These are phyloP conservation scores for Neostethus bicornis DNA, from an alignment of 2,797 vertebrate genomes.

Conservation along the genomic window DNA sequence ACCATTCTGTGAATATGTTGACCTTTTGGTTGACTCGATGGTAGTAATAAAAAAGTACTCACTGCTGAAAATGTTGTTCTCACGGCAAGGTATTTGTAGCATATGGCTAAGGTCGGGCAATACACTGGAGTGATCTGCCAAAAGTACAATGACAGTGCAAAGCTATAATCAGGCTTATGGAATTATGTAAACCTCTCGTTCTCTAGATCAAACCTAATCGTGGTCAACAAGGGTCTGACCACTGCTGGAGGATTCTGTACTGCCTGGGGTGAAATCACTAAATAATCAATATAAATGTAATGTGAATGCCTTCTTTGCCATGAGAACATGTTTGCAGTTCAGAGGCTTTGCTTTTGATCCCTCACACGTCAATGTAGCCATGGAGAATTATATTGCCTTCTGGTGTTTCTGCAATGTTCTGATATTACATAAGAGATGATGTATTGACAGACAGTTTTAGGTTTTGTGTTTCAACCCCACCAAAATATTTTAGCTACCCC, in stretches of 20 bases:
- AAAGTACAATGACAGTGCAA: constrained; percentile 23
- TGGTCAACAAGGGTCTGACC: constrained; percentile 44
- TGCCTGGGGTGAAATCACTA: constrained; percentile 46
- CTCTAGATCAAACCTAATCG: constrained; percentile 66
- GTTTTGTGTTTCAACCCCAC: constrained; percentile 47
- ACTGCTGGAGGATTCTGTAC: constrained; percentile 41
- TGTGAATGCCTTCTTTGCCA: constrained; percentile 45
- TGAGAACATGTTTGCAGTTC: constrained; percentile 47
- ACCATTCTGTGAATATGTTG: not conserved
- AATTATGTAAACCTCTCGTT: constrained; percentile 72
- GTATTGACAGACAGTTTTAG: constrained; percentile 42
- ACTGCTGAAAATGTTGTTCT: not conserved
- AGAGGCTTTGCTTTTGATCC: constrained; percentile 59
- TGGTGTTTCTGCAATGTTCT: constrained; percentile 37
- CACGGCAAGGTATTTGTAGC: not conserved
- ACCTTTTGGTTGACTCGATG: not conserved
- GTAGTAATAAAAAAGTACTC: not conserved
- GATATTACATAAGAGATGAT: constrained; percentile 53
- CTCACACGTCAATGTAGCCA: constrained; percentile 49
- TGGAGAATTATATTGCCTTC: constrained; percentile 44
- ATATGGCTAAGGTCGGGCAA: constrained; percentile 5
- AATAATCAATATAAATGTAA: constrained; percentile 48
- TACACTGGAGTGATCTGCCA: constrained; percentile 9
- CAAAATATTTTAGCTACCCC: constrained; percentile 34
- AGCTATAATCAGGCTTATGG: constrained; percentile 66